These are phyloP conservation scores for Oscheius sp. DNA, from an alignment of 2,888 invertebrate species.

Conservation along the genomic window DNA sequence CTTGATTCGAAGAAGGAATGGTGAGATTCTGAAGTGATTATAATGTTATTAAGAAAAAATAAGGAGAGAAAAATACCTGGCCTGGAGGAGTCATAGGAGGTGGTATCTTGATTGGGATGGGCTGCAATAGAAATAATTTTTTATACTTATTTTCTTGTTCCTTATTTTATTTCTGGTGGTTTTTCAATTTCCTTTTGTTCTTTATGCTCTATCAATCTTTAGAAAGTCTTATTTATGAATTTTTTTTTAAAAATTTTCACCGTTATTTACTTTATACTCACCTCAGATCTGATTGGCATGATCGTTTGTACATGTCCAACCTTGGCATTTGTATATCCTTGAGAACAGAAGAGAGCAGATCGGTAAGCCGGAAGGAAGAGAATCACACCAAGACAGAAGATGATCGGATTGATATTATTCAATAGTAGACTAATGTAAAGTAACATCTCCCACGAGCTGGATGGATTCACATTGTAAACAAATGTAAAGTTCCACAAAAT, in stretches of 20 bases:
- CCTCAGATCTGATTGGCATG: background rate
- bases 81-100: no score
- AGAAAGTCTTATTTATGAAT: no score
- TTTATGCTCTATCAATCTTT: no score
- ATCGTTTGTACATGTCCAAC: background rate
- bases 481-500: background rate
- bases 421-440: background rate
- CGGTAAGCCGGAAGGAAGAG: slow-evolving; percentile 14
- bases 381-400: background rate
- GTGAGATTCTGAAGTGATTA: background rate
- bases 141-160: no score
- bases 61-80: no score
- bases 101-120: no score
- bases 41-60: no score
- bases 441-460: background rate
- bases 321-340: background rate
- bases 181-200: no score
- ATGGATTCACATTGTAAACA: background rate
- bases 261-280: no score
- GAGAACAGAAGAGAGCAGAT: background rate
- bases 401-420: background rate
- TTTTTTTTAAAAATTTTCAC: no score
- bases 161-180: no score
- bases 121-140: no score
- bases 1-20: background rate